A percentile compares a stretch with the other conserved stretches of the same genome.
These are phyloP conservation scores for Coleophora flavipennella DNA, from an alignment of 2,888 invertebrate genomes.

Conservation along the genomic window DNA sequence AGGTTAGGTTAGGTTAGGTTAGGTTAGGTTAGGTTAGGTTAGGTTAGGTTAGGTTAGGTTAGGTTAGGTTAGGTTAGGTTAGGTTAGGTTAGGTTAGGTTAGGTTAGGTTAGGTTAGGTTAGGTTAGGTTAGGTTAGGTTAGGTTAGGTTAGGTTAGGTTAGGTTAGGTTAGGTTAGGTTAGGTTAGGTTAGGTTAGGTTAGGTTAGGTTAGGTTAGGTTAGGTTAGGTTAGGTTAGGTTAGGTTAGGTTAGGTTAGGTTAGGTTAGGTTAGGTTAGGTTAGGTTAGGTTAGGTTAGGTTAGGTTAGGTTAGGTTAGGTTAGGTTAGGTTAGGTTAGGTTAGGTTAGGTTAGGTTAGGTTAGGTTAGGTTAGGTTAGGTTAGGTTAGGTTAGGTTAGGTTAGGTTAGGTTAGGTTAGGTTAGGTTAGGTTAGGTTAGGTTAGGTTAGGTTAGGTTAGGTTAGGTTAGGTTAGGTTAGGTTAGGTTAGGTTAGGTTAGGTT, in stretches of 20 bases:
- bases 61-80: background rate
- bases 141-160: slow-evolving; percentile 5
- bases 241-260: slow-evolving; percentile 4
- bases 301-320: slow-evolving; percentile 10
- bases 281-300: background rate
- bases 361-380: slow-evolving; percentile 14
- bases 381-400: slow-evolving; percentile 15
- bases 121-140: slow-evolving; percentile 10
- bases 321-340: slow-evolving; percentile 14
- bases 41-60: slow-evolving; percentile 1
- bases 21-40: slow-evolving; percentile 6
- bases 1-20: slow-evolving; percentile 10
- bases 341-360: slow-evolving; percentile 14
- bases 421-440: slow-evolving; percentile 15
- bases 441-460: slow-evolving; percentile 14
- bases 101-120: slow-evolving; percentile 12
- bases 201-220: slow-evolving; percentile 11
- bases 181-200: slow-evolving; percentile 10
- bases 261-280: background rate
- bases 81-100: slow-evolving; percentile 4
- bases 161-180: slow-evolving; percentile 11
- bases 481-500: too few species aligned
- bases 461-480: slow-evolving; percentile 16
- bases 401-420: slow-evolving; percentile 12
- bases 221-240: slow-evolving; percentile 6